Percentiles rank a stretch among this genome's conserved stretches.
These are phyloP conservation scores for Coenobita brevimanus DNA, from an alignment of 1,140 invertebrate species.

Conservation along the genomic window DNA sequence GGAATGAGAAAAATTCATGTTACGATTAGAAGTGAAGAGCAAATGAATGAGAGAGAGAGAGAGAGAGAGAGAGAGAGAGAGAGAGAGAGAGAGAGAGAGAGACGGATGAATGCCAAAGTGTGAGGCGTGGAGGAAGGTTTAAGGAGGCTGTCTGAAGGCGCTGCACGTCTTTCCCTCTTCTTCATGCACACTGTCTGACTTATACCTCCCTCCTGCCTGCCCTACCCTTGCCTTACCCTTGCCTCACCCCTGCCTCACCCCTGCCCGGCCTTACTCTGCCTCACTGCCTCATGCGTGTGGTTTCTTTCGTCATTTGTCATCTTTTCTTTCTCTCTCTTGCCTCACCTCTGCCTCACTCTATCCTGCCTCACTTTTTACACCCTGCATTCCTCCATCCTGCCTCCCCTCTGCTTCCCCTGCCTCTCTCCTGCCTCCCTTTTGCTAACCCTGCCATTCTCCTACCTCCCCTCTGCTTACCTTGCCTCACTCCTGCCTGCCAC, in stretches of 20 bases:
- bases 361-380: neutral
- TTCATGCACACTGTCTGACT: slow-evolving; percentile 38
- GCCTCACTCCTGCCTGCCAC: neutral
- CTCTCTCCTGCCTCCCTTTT: neutral
- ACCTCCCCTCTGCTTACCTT: neutral
- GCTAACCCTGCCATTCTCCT: too few relatives aligned
- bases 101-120: neutral
- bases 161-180: slow-evolving; percentile 19
- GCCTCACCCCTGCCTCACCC: neutral
- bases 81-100: slow-evolving; percentile 8
- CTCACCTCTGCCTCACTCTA: neutral
- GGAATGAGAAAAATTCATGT: too few relatives aligned
- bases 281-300: too few relatives aligned
- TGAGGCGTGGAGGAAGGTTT: neutral
- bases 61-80: slow-evolving; percentile 29
- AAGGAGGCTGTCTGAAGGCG: slow-evolving; percentile 29
- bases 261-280: slow-evolving; percentile 14
- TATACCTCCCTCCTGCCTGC: slow-evolving; percentile 7
- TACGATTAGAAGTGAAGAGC: too few relatives aligned
- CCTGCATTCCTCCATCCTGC: neutral
- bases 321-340: neutral
- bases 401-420: too few relatives aligned
- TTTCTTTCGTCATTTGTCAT: too few relatives aligned
- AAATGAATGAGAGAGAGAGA: slow-evolving; percentile 33
- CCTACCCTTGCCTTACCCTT: neutral